Conservation (phyloP, 2,888 invertebrate genomes). For the Ceraclea dissimilis region DNA sequence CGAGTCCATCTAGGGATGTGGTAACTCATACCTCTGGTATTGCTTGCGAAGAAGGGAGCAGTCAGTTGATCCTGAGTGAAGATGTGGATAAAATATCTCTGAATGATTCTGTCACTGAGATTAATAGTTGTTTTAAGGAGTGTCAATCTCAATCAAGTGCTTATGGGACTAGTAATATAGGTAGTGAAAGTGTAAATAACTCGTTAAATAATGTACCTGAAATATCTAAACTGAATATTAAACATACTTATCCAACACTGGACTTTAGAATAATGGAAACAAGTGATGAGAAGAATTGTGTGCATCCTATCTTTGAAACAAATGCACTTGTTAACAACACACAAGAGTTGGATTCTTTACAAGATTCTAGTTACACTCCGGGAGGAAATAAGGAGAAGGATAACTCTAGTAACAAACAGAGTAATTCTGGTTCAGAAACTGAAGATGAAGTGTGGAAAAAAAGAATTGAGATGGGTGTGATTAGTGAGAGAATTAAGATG, state of each 20-base stretch:
- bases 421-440: conserved; percentile 51
- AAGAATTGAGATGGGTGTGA: conserved; percentile 51
- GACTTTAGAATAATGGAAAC: conserved; percentile 23
- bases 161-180: conserved; percentile 20
- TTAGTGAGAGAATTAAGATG: conserved; percentile 55
- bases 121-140: conserved; percentile 8
- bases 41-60: background rate
- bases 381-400: background rate
- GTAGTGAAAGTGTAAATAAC: conserved; percentile 18
- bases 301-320: conserved; percentile 19
- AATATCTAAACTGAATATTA: conserved; percentile 11
- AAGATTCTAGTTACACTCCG: conserved; percentile 24
- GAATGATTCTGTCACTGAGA: conserved; percentile 6
- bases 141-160: conserved; percentile 9
- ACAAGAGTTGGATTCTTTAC: conserved; percentile 23
- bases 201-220: conserved; percentile 23
- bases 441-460: conserved; percentile 57
- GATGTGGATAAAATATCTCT: conserved; percentile 2
- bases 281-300: background rate
- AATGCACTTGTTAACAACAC: conserved; percentile 9
- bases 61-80: conserved; percentile 5
- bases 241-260: conserved; percentile 21
- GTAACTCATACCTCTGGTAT: background rate
- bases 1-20: conserved; percentile 45
- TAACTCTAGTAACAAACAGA: background rate